Conservation (phyloP, 1,140 invertebrate species). For the Antheraea pernyi region DNA sequence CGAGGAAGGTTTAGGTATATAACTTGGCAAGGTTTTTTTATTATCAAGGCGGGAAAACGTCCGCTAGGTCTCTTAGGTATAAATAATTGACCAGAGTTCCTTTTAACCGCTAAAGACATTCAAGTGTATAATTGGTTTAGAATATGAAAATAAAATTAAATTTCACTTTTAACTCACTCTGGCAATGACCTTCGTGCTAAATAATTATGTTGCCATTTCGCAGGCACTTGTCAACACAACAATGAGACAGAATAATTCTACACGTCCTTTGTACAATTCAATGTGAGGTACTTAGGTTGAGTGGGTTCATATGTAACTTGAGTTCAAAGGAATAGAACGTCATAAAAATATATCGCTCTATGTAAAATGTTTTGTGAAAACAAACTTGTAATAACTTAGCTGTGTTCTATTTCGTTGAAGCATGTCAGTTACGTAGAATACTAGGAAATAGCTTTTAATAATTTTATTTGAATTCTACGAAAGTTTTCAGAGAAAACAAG, state of each 20-base stretch:
- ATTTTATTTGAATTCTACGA: background rate
- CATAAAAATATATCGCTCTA: background rate
- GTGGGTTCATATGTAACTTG: background rate
- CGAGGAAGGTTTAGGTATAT: too few species aligned
- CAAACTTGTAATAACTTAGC: background rate
- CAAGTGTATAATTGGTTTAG: too few species aligned
- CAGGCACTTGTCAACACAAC: background rate
- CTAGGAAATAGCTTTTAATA: background rate
- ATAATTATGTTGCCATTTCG: background rate
- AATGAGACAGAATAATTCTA: background rate
- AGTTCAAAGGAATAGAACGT: background rate
- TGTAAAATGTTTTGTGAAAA: background rate
- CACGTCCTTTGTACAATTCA: background rate
- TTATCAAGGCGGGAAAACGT: too few species aligned
- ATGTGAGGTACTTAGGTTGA: background rate
- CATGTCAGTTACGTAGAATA: background rate
- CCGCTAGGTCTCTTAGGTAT: too few species aligned
- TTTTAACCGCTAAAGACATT: too few species aligned
- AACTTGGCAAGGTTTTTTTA: too few species aligned
- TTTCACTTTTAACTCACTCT: background rate
- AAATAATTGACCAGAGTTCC: too few species aligned
- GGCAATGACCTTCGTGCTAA: background rate
- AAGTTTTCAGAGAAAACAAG: background rate
- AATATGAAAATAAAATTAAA: too few species aligned
- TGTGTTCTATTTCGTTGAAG: background rate